Evolutionary conservation across 2,888 invertebrate genomes (phyloP).

Genomic region (Buathra laborator): DNA sequence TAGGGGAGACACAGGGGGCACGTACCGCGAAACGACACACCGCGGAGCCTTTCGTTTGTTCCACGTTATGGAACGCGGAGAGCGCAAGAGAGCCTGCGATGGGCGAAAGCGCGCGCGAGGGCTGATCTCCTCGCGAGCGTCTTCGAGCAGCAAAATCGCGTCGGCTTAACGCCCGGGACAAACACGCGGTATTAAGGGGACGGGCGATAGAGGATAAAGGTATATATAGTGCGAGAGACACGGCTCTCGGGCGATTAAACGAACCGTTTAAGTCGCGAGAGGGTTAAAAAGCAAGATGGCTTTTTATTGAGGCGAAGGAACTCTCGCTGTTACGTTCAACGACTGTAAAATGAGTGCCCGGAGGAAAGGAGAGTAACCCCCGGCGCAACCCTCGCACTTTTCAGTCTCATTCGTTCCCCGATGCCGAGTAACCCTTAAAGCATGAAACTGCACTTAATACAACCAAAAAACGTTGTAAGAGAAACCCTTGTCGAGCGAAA

Average conservation of each 20-base stretch:
- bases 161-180: constrained; percentile 55
- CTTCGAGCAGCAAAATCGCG: constrained; percentile 42
- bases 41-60: constrained; percentile 67
- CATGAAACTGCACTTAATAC: constrained; percentile 45
- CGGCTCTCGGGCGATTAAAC: constrained; percentile 79
- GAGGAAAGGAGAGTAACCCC: constrained; percentile 45
- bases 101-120: constrained; percentile 35
- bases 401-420: constrained; percentile 15
- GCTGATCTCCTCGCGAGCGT: constrained; percentile 58
- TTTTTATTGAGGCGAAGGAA: constrained; percentile 83
- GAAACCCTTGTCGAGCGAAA: constrained; percentile 24
- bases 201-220: constrained; percentile 24
- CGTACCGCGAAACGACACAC: constrained; percentile 72
- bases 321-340: constrained; percentile 80
- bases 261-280: constrained; percentile 77
- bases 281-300: constrained; percentile 84
- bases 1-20: constrained; percentile 37
- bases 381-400: constrained; percentile 42
- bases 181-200: constrained; percentile 62
- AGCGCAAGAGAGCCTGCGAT: neutral
- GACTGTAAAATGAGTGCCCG: constrained; percentile 82
- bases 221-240: constrained; percentile 38
- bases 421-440: constrained; percentile 49
- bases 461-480: constrained; percentile 19
- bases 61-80: constrained; percentile 34